A percentile compares a stretch with the other conserved stretches of the same genome.
Evolutionary conservation across 2,888 invertebrate genomes (phyloP).

Genomic region (Eulithis testata): DNA sequence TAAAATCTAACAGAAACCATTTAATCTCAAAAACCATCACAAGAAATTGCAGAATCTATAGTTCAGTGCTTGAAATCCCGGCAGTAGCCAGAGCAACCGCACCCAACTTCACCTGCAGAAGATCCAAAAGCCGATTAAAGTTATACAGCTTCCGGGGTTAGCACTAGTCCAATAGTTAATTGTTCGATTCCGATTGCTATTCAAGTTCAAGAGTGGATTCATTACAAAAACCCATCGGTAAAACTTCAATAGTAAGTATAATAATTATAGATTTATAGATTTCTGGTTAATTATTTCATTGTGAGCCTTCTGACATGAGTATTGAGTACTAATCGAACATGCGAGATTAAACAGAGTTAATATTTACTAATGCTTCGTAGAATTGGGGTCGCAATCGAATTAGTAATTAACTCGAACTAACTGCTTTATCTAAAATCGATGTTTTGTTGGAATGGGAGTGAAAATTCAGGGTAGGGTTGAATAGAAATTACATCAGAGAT

Average conservation of each 20-base stretch:
- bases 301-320: too few species aligned
- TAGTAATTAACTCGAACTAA: conserved; percentile 20
- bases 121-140: conserved; percentile 19
- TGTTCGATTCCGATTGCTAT: background rate
- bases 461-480: background rate
- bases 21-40: conserved; percentile 5
- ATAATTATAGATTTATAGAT: too few species aligned
- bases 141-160: conserved; percentile 13
- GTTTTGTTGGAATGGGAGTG: background rate
- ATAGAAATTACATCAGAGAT: too few species aligned
- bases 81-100: background rate
- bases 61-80: background rate
- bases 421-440: conserved; percentile 12
- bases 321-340: too few species aligned
- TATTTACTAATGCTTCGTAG: background rate
- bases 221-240: background rate
- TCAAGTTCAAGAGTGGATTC: background rate
- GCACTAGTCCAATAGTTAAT: conserved; percentile 5
- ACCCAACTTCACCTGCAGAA: conserved; percentile 13
- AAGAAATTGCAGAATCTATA: conserved; percentile 11
- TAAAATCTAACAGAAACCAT: background rate
- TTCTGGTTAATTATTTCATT: too few species aligned
- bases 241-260: background rate
- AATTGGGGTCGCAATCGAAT: conserved; percentile 12
- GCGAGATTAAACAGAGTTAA: too few species aligned